Evolutionary conservation across 2,888 invertebrate species (phyloP).

Genomic region (Ichneumon xanthorius): DNA sequence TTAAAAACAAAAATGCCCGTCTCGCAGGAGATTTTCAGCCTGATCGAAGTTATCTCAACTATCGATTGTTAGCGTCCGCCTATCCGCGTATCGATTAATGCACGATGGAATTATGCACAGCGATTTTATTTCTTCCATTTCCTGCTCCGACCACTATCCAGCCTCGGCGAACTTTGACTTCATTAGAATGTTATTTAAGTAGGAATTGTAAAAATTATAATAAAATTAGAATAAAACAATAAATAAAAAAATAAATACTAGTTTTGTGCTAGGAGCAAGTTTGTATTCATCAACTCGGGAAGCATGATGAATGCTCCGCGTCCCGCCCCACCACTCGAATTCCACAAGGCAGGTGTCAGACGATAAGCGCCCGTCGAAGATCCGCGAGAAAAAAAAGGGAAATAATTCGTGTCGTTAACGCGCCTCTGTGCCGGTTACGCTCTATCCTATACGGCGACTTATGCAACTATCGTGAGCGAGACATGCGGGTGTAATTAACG

Average conservation of each 20-base stretch:
- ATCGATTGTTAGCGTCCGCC: constrained; percentile 7
- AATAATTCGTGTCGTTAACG: constrained; percentile 50
- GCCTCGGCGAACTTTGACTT: not conserved
- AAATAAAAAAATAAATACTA: not conserved
- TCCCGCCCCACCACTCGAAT: not conserved
- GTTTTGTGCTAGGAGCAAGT: not conserved
- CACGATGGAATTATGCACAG: not conserved
- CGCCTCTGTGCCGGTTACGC: constrained; percentile 1
- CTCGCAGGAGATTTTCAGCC: constrained; percentile 3
- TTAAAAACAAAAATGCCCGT: too few species aligned
- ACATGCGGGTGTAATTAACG: constrained; percentile 61
- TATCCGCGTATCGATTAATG: not conserved
- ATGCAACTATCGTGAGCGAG: constrained; percentile 46
- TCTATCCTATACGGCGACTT: constrained; percentile 27
- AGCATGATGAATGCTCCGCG: not conserved
- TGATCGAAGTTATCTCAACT: constrained; percentile 12
- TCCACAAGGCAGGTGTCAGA: not conserved
- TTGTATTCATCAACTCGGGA: not conserved
- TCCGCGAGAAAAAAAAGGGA: not conserved
- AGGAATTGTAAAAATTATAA: not conserved
- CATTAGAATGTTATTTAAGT: not conserved
- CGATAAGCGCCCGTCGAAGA: not conserved
- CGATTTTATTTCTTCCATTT: not conserved
- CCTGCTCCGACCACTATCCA: not conserved
- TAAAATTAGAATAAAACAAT: not conserved